These are phyloP conservation scores for Martes martes DNA, from an alignment of 2,113 vertebrate genomes.

Conservation along the genomic window DNA sequence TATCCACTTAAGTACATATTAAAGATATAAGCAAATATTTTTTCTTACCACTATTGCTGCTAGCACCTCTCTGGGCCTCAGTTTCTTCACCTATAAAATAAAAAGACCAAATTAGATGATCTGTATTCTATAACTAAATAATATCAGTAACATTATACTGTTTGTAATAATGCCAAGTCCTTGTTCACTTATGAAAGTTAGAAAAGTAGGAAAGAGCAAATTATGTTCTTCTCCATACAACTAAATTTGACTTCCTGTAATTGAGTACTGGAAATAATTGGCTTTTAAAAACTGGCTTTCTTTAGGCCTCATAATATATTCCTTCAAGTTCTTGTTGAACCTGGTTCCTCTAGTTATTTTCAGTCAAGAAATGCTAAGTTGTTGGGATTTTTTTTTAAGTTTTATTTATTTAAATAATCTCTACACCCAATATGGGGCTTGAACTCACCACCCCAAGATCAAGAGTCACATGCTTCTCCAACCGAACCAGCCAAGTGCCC, in stretches of 20 bases:
- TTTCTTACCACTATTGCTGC: not conserved
- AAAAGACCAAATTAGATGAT: constrained; percentile 21
- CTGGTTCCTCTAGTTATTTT: not conserved
- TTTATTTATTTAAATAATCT: not conserved
- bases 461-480: not conserved
- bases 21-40: constrained; percentile 28
- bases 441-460: not conserved
- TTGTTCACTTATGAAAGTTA: not conserved
- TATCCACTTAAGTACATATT: not conserved
- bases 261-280: not conserved
- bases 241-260: not conserved
- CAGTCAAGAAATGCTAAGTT: not conserved
- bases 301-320: not conserved
- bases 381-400: not conserved
- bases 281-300: not conserved
- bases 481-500: not conserved
- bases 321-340: not conserved
- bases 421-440: not conserved
- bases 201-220: not conserved
- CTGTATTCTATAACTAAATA: constrained; percentile 20
- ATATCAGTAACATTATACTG: not conserved
- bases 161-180: not conserved
- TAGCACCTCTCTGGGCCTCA: not conserved
- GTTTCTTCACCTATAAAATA: constrained; percentile 9
- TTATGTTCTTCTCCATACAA: not conserved